Percentiles rank a stretch among this genome's conserved stretches.
These are phyloP conservation scores for Camponotus vicinus DNA, from an alignment of 1,140 invertebrate species.

Conservation along the genomic window DNA sequence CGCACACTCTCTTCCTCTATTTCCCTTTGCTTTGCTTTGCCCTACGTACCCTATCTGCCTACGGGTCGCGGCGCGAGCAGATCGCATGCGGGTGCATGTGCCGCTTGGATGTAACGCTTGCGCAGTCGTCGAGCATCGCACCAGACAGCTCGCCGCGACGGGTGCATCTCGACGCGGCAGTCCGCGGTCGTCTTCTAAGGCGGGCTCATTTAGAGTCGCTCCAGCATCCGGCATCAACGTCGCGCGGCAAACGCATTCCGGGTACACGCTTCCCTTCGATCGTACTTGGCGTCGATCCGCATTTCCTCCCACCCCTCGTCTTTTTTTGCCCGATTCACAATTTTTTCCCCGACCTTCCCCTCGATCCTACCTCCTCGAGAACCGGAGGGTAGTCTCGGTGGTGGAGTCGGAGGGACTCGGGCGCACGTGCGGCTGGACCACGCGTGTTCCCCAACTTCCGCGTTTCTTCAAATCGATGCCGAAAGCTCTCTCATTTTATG, in stretches of 20 bases:
- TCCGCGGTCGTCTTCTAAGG: constrained; percentile 79
- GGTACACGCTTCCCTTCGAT: neutral
- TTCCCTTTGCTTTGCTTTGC: constrained; percentile 14
- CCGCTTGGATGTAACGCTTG: constrained; percentile 74
- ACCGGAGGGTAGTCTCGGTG: constrained; percentile 34
- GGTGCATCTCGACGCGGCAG: constrained; percentile 79
- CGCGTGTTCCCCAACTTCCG: constrained; percentile 15
- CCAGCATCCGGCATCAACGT: constrained; percentile 63
- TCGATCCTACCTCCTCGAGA: neutral
- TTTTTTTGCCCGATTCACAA: neutral
- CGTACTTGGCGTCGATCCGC: neutral
- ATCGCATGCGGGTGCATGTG: constrained; percentile 74
- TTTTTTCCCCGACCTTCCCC: neutral
- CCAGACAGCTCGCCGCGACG: constrained; percentile 78
- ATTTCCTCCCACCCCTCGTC: neutral
- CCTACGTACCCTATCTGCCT: no score
- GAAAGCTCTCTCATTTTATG: neutral
- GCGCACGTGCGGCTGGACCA: constrained; percentile 65
- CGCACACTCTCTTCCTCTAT: neutral
- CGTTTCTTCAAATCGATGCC: neutral
- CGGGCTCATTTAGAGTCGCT: constrained; percentile 74
- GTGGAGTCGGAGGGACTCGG: constrained; percentile 7
- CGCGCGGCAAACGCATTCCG: constrained; percentile 62
- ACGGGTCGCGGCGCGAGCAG: constrained; percentile 35
- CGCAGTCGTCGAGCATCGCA: constrained; percentile 72